Conservation (phyloP, 2,113 vertebrate species). For the Lepisosteus osseus region DNA sequence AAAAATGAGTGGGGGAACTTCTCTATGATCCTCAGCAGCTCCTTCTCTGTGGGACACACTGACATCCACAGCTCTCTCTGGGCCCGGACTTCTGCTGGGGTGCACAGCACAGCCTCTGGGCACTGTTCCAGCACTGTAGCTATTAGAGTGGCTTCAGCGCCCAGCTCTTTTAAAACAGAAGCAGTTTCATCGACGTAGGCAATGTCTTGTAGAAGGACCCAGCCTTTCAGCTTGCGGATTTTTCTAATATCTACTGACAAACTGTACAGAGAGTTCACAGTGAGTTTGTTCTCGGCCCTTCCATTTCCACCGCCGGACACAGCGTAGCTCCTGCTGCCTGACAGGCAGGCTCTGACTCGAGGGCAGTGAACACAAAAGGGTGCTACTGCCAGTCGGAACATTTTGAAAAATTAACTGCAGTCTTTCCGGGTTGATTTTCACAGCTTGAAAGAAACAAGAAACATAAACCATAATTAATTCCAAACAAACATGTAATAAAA, state of each 20-base stretch:
- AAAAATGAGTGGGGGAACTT: constrained; percentile 92
- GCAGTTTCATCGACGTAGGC: constrained; percentile 75
- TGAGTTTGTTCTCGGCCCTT: constrained; percentile 70
- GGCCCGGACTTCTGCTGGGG: constrained; percentile 63
- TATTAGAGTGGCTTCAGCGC: constrained; percentile 61
- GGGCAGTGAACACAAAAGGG: constrained; percentile 46
- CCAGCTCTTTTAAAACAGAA: constrained; percentile 71
- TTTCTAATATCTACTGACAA: constrained; percentile 81
- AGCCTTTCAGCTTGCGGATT: constrained; percentile 77
- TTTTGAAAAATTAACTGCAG: constrained; percentile 20
- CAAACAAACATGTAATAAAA: too few species aligned
- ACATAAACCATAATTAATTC: not conserved
- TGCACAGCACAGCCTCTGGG: constrained; percentile 81
- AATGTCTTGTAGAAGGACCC: constrained; percentile 75
- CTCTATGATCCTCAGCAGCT: constrained; percentile 81
- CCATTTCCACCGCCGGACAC: constrained; percentile 25
- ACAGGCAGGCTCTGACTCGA: constrained; percentile 7
- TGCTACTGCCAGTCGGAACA: constrained; percentile 49
- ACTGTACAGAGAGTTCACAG: constrained; percentile 64
- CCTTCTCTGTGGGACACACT: constrained; percentile 71
- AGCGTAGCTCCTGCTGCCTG: constrained; percentile 31
- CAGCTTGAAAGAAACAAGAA: not conserved
- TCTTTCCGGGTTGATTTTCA: not conserved
- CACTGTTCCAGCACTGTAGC: constrained; percentile 72
- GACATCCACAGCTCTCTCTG: constrained; percentile 80